Conservation (phyloP, 2,888 invertebrate species). For the Lamellibrachia columna region DNA sequence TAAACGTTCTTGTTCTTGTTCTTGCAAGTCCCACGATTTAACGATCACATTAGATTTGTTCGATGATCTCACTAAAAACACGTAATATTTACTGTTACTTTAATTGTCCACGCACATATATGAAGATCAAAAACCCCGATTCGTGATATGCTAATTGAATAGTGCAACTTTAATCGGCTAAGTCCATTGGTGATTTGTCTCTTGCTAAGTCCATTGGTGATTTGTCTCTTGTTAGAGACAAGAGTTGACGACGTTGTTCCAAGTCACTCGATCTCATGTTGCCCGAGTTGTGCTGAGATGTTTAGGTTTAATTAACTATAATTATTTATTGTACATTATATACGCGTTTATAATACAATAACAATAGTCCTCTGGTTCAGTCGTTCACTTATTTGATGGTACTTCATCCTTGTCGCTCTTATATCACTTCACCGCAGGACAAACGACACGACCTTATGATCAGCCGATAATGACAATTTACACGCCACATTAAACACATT, state of each 20-base stretch:
- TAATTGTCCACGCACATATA: no score
- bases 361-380: background rate
- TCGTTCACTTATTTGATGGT: background rate
- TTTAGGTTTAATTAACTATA: background rate
- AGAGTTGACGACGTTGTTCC: background rate
- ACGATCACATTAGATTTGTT: no score
- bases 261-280: background rate
- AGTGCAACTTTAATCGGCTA: no score
- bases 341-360: background rate
- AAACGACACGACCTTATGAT: background rate
- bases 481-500: conserved; percentile 10
- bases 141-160: no score
- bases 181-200: no score
- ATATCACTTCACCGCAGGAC: background rate
- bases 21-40: no score
- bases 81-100: no score
- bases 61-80: no score
- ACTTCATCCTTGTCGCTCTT: background rate
- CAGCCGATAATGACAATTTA: background rate
- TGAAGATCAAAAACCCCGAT: no score
- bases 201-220: no score
- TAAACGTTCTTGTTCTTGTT: no score
- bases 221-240: background rate
- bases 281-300: background rate
- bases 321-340: background rate